Evolutionary conservation across 1,140 invertebrate species (phyloP), one percentile per base, ranked within the genome.

Genomic region (Hycleus cichorii): DNA sequence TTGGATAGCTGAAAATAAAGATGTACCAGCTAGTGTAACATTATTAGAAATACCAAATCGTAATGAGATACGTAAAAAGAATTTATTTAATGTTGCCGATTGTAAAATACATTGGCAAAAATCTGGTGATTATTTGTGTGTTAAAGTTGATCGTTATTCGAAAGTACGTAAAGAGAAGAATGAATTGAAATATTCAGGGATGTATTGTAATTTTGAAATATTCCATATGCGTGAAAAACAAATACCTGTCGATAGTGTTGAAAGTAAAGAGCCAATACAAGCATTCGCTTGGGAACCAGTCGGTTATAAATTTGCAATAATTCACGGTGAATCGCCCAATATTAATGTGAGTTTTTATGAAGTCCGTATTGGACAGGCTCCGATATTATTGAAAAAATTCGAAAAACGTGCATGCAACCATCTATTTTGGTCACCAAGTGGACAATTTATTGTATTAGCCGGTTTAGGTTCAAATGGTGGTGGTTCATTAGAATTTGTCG

Each of bases 61-160:
- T 43, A 86, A 83, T 60, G 95, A 98, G 80, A 85, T 90, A n/a
- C 85, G 96, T 68, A 91, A 93, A 48, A 97, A 97, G 69, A 98
- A 98, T 75, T 78, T 99, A 27, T 99, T 99, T 80, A 97, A 93
- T 66, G 97, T 99, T 0, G 92, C 95, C 7, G 95, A 98, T 66
- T 98, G 95, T 76, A 96, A 96, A 69, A 94, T 99, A 71, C 94
- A 95, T 73, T 99, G 97, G 97, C 97, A 99, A 76, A 98, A 97
- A 74, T 92, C 87, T 54, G 97, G 97, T 5, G 94, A 98, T 71
- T 97, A 95, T 74, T 78, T 98, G 10, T 98, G 96, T 72, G 95
- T 98, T 0, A 98, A 98, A 80, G 96, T 98, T 0, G 95, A 98
- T 75, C 84, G 97, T 56, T 99, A 97, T 74, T 87, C 89, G 3